These are phyloP conservation scores for Stegana nigrithorax DNA, from an alignment of 2,888 invertebrate species.

Conservation along the genomic window DNA sequence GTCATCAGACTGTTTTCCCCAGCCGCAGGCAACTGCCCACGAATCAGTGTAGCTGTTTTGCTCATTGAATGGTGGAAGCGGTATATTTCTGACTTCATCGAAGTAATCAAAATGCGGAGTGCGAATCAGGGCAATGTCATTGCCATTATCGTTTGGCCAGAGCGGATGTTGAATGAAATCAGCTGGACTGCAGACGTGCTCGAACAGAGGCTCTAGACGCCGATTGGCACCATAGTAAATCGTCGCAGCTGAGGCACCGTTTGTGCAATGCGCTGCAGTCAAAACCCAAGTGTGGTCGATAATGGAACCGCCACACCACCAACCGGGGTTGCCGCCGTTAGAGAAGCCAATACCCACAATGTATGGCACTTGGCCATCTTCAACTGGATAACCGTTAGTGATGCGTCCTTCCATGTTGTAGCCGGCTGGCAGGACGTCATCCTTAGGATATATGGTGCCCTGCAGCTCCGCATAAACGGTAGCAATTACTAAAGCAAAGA, in stretches of 20 bases:
- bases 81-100: slow-evolving; percentile 20
- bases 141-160: slow-evolving; percentile 13
- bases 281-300: neutral
- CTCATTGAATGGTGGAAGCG: slow-evolving; percentile 7
- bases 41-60: neutral
- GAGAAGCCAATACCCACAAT: neutral
- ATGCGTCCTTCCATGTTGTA: slow-evolving; percentile 1
- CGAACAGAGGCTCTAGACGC: neutral
- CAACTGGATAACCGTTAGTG: neutral
- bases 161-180: slow-evolving; percentile 24
- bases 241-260: neutral
- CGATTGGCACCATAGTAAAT: neutral
- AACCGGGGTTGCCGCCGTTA: no score
- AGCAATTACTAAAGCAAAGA: neutral
- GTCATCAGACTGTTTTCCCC: neutral
- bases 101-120: no score
- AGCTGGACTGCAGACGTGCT: neutral
- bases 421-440: neutral
- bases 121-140: slow-evolving; percentile 35
- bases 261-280: slow-evolving; percentile 1
- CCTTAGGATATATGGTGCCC: neutral
- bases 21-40: neutral
- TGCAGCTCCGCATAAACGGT: neutral
- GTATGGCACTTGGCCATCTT: neutral
- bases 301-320: neutral